Percentiles rank a stretch among this genome's conserved stretches.
Conservation (phyloP, 2,113 vertebrate genomes). For the Chamaea fasciata region DNA sequence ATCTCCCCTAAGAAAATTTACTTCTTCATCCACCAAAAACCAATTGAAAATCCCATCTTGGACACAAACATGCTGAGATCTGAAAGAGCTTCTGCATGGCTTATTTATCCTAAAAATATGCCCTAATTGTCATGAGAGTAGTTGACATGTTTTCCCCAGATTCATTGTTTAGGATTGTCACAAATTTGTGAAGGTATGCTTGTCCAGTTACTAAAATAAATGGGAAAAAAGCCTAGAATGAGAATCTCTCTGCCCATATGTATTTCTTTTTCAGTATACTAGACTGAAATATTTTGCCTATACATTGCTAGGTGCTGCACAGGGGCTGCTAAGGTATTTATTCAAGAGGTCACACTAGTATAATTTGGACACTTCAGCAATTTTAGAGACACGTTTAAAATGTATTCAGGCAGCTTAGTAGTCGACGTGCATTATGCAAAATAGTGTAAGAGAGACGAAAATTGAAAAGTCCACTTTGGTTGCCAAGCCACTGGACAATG, state of each 20-base stretch:
- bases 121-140: fast-evolving
- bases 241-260: neutral
- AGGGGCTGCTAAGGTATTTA: neutral
- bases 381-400: neutral
- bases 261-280: neutral
- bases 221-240: neutral
- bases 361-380: neutral
- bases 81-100: fast-evolving
- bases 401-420: neutral
- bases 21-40: neutral
- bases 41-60: neutral
- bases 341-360: neutral
- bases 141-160: neutral
- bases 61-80: neutral
- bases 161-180: neutral
- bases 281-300: neutral
- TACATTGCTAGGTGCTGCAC: neutral
- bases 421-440: fast-evolving
- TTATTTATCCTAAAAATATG: neutral
- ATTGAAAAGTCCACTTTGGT: neutral
- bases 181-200: neutral
- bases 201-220: neutral
- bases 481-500: fast-evolving
- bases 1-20: neutral
- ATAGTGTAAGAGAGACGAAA: neutral